Evolutionary conservation across 1,140 invertebrate genomes (phyloP).

Genomic region (Bombus impatiens): DNA sequence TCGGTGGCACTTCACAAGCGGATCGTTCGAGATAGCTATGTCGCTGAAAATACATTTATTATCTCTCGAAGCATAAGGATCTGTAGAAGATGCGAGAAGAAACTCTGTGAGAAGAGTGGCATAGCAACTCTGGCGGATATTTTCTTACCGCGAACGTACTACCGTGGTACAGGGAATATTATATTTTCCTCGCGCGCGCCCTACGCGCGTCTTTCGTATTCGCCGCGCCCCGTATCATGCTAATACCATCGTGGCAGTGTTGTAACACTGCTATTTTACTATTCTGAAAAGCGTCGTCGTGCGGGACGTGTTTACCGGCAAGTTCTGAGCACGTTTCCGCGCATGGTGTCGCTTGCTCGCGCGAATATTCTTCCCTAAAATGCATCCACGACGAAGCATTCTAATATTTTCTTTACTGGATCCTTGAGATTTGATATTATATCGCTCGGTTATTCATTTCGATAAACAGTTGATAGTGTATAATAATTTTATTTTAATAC

Average conservation of each 20-base stretch:
- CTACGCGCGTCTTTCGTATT: not conserved
- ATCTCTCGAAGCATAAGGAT: not conserved
- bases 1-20: not conserved
- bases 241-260: slow-evolving; percentile 7
- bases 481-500: not conserved
- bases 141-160: not conserved
- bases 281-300: slow-evolving; percentile 2
- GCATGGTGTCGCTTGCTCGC: not conserved
- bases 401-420: not conserved
- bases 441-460: too few species aligned
- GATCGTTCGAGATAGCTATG: not conserved
- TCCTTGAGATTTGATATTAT: too few species aligned
- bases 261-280: slow-evolving; percentile 29
- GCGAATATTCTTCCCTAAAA: not conserved
- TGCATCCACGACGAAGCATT: not conserved
- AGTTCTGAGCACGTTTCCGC: slow-evolving; percentile 16
- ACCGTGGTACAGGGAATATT: slow-evolving; percentile 23
- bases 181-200: slow-evolving; percentile 7
- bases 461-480: too few species aligned
- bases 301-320: not conserved
- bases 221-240: not conserved
- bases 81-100: not conserved
- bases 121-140: slow-evolving; percentile 8
- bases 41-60: not conserved
- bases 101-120: not conserved